Conservation (phyloP, 2,888 invertebrate genomes). For the Lasius fuliginosus region DNA sequence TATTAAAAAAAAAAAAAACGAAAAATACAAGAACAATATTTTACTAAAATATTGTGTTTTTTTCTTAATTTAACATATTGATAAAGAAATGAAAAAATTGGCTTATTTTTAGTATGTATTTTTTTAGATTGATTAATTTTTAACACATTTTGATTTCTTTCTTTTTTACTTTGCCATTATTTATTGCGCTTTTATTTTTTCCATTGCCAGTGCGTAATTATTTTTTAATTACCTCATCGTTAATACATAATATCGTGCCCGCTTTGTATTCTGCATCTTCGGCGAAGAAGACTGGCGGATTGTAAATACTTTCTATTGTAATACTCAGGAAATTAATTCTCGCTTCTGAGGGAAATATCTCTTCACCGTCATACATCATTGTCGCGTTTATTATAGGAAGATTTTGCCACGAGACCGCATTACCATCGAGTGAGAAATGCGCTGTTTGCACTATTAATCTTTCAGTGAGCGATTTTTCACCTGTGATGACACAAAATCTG, state of each 20-base stretch:
- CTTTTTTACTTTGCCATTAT: neutral
- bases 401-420: slow-evolving; percentile 75
- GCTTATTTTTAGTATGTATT: neutral
- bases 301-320: slow-evolving; percentile 80
- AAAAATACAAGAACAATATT: neutral
- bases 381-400: slow-evolving; percentile 74
- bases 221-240: slow-evolving; percentile 70
- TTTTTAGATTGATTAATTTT: slow-evolving; percentile 4
- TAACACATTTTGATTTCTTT: neutral
- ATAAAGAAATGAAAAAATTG: neutral
- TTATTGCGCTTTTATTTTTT: neutral
- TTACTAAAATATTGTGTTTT: neutral
- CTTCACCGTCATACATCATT: slow-evolving; percentile 51
- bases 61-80: neutral
- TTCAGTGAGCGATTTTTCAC: slow-evolving; percentile 72
- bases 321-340: slow-evolving; percentile 75
- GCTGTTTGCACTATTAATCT: slow-evolving; percentile 75
- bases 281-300: slow-evolving; percentile 73
- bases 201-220: neutral
- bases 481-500: slow-evolving; percentile 59
- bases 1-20: neutral
- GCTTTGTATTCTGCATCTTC: slow-evolving; percentile 73
- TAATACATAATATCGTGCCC: slow-evolving; percentile 70
- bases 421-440: slow-evolving; percentile 60
- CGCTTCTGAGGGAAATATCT: slow-evolving; percentile 58